Base-by-base conservation (phyloP, 1,140 invertebrate species). In the Whitmania pigra region DNA sequence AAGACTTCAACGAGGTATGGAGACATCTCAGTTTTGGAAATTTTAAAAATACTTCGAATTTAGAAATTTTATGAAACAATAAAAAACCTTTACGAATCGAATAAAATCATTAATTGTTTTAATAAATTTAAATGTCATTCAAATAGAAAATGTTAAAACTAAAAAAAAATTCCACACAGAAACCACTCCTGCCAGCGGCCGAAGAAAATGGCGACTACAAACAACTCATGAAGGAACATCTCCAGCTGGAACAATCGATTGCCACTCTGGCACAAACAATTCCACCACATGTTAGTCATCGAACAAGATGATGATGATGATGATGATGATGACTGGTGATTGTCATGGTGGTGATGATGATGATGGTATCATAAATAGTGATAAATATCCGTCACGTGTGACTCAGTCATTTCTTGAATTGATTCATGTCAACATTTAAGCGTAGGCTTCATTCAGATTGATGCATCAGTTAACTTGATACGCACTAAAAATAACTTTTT, bases 191-290 rank as follows among this genome's bases (percentile, higher is more conserved):
- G 29, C 29, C 57, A 63, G 7, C 57, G 2, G 22, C 57, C 11
- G 22, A 22, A 63, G 57, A 63, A 63, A 22, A 63, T 13, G 57
- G 6, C 11, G 69, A 70, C 49, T 70, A 70, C 69, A 49, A 70
- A 22, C 40, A 13, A 29, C 49, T 70, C 3, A 70, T 70, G 69
- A 70, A 70, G 25, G 69, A 70, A 25, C 69, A 70, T 70, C 49
- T 70, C 1, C 20, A 36, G 13, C 22, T 70, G 31, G 43, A 70
- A 53, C 40, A 70, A 25, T 70, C 69, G 15, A n/a, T 53, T 27
- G 69, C 69, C 22, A 27, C 40, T n/a, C 69, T 70, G 36, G 43
- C 43, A 49, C 43, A 49, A 49, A 13, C 49, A 15, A 36, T 53
- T 27, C 49, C 53, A 20, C 49, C 31, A n/a, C 53, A 25, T 6